Evolutionary conservation across 1,140 invertebrate species (phyloP).

Genomic region (Sweltsa coloradensis): DNA sequence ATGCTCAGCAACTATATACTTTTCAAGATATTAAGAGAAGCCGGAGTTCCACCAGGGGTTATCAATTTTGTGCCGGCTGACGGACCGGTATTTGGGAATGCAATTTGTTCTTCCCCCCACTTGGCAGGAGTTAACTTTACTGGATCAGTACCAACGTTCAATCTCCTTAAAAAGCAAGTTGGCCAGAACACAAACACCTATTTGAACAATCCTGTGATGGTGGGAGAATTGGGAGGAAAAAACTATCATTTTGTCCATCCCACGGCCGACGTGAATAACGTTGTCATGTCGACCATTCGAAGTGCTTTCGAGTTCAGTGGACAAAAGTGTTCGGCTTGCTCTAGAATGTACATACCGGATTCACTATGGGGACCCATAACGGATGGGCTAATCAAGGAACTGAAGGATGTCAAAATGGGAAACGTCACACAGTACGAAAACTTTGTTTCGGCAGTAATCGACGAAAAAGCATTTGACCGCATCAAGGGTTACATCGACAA

Average conservation of each 20-base stretch:
- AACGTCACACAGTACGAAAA: constrained; percentile 70
- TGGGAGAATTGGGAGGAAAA: constrained; percentile 97
- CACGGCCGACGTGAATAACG: constrained; percentile 74
- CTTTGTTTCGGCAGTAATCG: constrained; percentile 93
- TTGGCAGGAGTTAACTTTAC: constrained; percentile 96
- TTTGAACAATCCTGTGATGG: constrained; percentile 81
- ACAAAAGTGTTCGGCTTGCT: constrained; percentile 98
- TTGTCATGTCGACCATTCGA: constrained; percentile 73
- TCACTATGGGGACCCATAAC: no score
- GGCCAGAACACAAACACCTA: constrained; percentile 80
- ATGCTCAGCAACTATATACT: constrained; percentile 91
- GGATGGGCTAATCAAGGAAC: constrained; percentile 51
- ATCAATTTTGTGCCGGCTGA: constrained; percentile 95
- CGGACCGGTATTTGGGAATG: constrained; percentile 88
- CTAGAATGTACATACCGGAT: constrained; percentile 87
- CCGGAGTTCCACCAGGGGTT: constrained; percentile 86
- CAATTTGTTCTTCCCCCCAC: constrained; percentile 70
- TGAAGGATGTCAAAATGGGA: constrained; percentile 67
- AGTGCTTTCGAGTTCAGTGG: constrained; percentile 94
- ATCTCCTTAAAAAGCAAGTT: constrained; percentile 84
- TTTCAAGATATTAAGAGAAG: constrained; percentile 85
- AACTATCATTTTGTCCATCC: constrained; percentile 97
- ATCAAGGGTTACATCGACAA: constrained; percentile 85
- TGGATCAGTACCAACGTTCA: constrained; percentile 90
- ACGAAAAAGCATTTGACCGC: constrained; percentile 82